Conservation (phyloP, 1,140 invertebrate genomes). For the Amphibalanus amphitrite region DNA sequence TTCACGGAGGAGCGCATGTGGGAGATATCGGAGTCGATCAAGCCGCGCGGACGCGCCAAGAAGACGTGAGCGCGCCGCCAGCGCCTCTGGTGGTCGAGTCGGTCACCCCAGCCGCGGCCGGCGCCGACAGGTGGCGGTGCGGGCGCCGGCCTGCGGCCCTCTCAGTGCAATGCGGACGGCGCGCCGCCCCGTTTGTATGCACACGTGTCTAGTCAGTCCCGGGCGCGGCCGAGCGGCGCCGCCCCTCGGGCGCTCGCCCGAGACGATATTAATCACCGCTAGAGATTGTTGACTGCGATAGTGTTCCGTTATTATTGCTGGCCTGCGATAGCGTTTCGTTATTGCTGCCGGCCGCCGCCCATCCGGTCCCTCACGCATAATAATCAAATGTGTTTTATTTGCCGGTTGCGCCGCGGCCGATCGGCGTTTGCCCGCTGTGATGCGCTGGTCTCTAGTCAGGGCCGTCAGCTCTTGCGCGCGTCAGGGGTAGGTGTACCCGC, state of each 20-base stretch:
- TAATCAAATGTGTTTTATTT: background rate
- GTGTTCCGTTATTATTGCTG: background rate
- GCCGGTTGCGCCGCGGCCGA: too few species aligned
- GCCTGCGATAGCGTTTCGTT: background rate
- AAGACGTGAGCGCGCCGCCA: conserved; percentile 3
- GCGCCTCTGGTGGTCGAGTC: too few species aligned
- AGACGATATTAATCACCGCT: background rate
- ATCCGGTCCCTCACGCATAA: background rate
- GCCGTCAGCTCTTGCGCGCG: too few species aligned
- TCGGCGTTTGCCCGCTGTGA: background rate
- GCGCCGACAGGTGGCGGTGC: background rate
- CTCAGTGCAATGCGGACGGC: background rate
- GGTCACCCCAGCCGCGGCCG: background rate
- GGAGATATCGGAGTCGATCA: conserved; percentile 90
- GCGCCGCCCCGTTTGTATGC: background rate
- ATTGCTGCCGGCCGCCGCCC: background rate
- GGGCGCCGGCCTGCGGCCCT: too few species aligned
- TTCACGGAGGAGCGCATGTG: conserved; percentile 92
- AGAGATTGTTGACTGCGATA: background rate
- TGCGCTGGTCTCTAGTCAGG: background rate
- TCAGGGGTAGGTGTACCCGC: background rate
- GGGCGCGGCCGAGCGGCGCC: background rate
- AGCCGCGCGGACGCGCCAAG: conserved; percentile 49
- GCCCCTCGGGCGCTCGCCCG: too few species aligned
- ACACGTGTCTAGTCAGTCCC: background rate